Base-by-base conservation (phyloP, 2,888 invertebrate genomes). In the Pecten maximus region DNA sequence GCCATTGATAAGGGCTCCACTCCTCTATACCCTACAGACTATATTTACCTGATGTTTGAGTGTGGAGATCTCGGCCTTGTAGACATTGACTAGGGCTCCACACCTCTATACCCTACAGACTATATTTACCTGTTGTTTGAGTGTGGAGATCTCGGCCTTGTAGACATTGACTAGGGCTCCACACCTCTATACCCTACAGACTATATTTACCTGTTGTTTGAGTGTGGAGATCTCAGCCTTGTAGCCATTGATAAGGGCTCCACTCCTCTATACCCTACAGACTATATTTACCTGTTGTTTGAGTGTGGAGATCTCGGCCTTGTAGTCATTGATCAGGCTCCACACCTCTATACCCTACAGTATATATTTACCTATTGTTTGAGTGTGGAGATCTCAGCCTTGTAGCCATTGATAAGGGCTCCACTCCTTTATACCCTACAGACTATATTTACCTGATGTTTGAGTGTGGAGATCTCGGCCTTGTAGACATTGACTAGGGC, bases 301-400 rank as follows among this genome's bases (percentile, higher is more conserved):
- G 50, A 94, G 92, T 35, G 93, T 94, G 35, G 93, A 92, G 44
- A 95, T 94, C 91, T 95, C 95, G 0, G 95, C 94, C 15, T 93
- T 94, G 91, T 95, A 95, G 28, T 95, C 95, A 91, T 95, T 94
- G 50, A 95, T 95, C 0, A 95, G 92, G 10, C 35, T 10, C 28
- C 28, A 28, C 74, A 8, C 35, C 74, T 54, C 23, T 74, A 35
- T 74, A 74, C 15, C 8, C 6, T 74, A n/a, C 28, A 74, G 10
- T 35, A 28, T 74, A 74, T 74, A 74, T 74, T 74, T 74, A 35
- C 74, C 74, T 74, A 35, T 74, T 74, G 74, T 74, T 74, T 74
- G 74, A 74, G 74, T 74, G 74, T 35, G 8, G 74, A 74, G 4
- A 74, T 54, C 50, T 23, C 15, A 54, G 50, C 50, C 19, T 54